Conservation (phyloP, 2,888 invertebrate genomes). For the Catocala fraxini region DNA sequence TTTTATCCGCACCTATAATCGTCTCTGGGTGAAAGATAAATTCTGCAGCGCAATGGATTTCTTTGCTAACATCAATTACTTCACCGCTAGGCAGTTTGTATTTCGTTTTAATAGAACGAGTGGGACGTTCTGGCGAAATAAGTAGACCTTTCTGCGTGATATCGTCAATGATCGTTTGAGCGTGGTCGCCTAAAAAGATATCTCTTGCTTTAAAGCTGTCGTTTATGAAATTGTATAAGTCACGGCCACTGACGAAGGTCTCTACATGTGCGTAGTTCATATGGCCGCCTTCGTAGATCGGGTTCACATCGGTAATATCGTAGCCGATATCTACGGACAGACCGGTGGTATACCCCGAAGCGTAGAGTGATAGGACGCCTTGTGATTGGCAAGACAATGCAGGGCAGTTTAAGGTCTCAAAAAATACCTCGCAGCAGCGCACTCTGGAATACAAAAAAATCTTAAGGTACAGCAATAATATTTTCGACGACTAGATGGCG, state of each 20-base stretch:
- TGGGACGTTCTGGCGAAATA: background rate
- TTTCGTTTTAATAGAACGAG: slow-evolving; percentile 15
- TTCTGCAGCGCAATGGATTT: slow-evolving; percentile 67
- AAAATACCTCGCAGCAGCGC: slow-evolving; percentile 75
- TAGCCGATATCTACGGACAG: slow-evolving; percentile 75
- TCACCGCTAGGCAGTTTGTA: slow-evolving; percentile 63
- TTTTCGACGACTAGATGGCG: no score
- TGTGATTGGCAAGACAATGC: slow-evolving; percentile 72
- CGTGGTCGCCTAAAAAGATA: slow-evolving; percentile 44
- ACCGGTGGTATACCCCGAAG: slow-evolving; percentile 73
- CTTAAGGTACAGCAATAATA: no score
- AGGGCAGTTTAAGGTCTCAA: slow-evolving; percentile 74
- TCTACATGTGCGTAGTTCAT: slow-evolving; percentile 67
- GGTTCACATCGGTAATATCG: slow-evolving; percentile 59
- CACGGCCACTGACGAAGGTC: slow-evolving; percentile 62
- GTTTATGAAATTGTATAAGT: slow-evolving; percentile 59
- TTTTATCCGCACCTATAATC: slow-evolving; percentile 44
- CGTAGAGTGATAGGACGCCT: slow-evolving; percentile 69
- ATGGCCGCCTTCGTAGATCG: slow-evolving; percentile 73
- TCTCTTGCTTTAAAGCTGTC: slow-evolving; percentile 52
- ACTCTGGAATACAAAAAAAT: slow-evolving; percentile 57
- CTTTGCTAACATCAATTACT: slow-evolving; percentile 63
- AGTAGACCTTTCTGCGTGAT: no score
- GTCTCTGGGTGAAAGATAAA: slow-evolving; percentile 68
- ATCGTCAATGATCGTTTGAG: background rate